phyloP scores from a whole-genome alignment of 2,113 vertebrate species.

The Panthera tigris region DNA sequence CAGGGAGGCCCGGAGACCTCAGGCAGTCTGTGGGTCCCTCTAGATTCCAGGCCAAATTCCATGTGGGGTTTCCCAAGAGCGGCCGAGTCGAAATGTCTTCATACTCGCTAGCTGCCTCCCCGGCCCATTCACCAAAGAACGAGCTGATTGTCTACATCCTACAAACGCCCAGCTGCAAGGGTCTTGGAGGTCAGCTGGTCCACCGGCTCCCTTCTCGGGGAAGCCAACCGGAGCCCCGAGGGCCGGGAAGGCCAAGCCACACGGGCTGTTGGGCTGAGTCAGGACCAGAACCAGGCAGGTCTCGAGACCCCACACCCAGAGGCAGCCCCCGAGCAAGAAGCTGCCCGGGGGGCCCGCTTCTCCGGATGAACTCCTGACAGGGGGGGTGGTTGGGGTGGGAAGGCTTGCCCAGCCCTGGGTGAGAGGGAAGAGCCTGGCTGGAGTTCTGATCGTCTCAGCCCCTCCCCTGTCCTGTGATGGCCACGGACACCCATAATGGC shows the following conservation, averaged over 20 bases:
- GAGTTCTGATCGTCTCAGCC: background rate
- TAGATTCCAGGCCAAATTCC: slow-evolving; percentile 18
- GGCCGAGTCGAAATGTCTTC: background rate
- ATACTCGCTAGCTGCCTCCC: background rate
- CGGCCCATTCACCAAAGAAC: slow-evolving; percentile 32
- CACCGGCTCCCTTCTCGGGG: background rate
- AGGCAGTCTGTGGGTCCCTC: background rate
- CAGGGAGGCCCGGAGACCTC: background rate
- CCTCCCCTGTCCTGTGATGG: accelerated
- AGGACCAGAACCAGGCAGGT: background rate
- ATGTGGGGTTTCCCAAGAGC: slow-evolving; percentile 45
- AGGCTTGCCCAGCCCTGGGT: no score
- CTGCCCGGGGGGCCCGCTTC: background rate
- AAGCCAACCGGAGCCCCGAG: background rate
- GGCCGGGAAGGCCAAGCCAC: slow-evolving; percentile 4
- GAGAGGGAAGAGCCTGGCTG: background rate
- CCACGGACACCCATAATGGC: background rate
- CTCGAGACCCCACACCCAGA: background rate
- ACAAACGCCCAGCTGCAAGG: slow-evolving; percentile 9
- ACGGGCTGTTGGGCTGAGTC: background rate
- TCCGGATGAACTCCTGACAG: accelerated
- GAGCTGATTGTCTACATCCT: slow-evolving; percentile 35
- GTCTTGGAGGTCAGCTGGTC: background rate
- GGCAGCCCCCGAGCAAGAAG: background rate
- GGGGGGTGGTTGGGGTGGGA: background rate